Percentiles rank a stretch among this genome's conserved stretches.
Evolutionary conservation across 2,888 invertebrate species (phyloP).

Genomic region (Silvanus unidentatus): DNA sequence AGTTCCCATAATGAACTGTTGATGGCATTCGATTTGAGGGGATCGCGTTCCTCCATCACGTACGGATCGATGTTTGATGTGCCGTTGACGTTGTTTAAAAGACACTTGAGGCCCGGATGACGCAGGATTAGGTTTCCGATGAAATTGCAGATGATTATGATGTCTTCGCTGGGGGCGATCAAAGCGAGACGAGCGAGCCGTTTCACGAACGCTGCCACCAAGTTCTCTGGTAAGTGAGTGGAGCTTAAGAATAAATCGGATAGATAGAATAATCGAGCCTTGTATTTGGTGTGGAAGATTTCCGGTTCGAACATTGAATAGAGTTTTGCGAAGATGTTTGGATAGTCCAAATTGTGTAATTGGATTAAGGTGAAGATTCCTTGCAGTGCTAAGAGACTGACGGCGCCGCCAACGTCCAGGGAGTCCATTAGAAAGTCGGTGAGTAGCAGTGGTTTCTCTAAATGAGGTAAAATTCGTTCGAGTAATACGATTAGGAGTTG

Average conservation of each 20-base stretch:
- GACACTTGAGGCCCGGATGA: conserved; percentile 74
- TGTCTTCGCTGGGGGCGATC: conserved; percentile 75
- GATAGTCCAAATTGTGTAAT: conserved; percentile 90
- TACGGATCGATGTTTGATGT: conserved; percentile 70
- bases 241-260: conserved; percentile 89
- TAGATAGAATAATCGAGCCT: conserved; percentile 80
- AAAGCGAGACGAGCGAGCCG: conserved; percentile 77
- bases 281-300: conserved; percentile 86
- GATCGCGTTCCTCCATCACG: conserved; percentile 74
- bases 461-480: conserved; percentile 73
- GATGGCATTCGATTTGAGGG: conserved; percentile 71
- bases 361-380: conserved; percentile 87
- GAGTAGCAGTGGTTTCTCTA: conserved; percentile 74
- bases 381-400: conserved; percentile 84
- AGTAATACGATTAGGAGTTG: conserved; percentile 74
- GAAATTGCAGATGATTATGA: conserved; percentile 70
- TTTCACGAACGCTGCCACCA: conserved; percentile 92
- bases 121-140: conserved; percentile 74
- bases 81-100: conserved; percentile 52
- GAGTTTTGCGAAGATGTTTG: conserved; percentile 90
- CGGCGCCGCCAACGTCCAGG: conserved; percentile 78
- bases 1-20: conserved; percentile 93
- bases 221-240: conserved; percentile 84
- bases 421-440: conserved; percentile 91
- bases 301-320: conserved; percentile 90